Evolutionary conservation across 1,140 invertebrate species (phyloP).

Genomic region (Drosophila pallidifrons): DNA sequence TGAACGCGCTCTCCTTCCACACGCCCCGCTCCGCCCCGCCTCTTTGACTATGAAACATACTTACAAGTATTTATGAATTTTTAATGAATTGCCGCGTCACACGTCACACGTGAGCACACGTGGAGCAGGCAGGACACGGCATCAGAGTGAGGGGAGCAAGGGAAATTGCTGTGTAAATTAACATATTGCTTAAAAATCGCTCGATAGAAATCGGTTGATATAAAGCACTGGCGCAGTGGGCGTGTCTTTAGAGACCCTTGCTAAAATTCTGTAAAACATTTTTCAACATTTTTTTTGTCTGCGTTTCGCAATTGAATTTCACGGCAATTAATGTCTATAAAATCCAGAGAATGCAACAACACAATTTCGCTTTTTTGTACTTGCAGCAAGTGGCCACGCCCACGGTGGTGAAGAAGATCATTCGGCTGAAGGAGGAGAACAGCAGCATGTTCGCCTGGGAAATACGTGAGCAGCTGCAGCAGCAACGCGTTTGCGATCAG

Average conservation of each 20-base stretch:
- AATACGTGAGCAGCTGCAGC: constrained; percentile 93
- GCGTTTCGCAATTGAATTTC: constrained; percentile 72
- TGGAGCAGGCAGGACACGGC: constrained; percentile 19
- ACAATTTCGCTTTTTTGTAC: neutral
- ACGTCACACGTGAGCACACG: constrained; percentile 55
- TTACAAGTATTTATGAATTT: constrained; percentile 80
- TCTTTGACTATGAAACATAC: constrained; percentile 34
- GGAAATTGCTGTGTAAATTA: constrained; percentile 58
- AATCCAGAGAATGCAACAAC: neutral
- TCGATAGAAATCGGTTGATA: constrained; percentile 38
- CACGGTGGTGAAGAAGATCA: constrained; percentile 95
- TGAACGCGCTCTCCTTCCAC: neutral
- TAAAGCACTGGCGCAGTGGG: neutral
- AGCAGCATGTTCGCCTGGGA: constrained; percentile 97
- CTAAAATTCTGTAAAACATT: neutral
- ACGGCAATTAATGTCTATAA: constrained; percentile 72
- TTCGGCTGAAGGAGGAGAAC: constrained; percentile 95
- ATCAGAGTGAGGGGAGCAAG: neutral
- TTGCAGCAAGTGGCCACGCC: constrained; percentile 96
- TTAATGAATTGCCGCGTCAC: constrained; percentile 83
- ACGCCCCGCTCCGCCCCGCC: too few relatives aligned
- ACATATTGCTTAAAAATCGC: constrained; percentile 47
- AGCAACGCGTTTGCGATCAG: constrained; percentile 93
- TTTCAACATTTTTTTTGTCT: neutral
- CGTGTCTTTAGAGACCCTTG: neutral